Conservation (phyloP, 2,797 vertebrate species). For the Delichon dasypus region DNA sequence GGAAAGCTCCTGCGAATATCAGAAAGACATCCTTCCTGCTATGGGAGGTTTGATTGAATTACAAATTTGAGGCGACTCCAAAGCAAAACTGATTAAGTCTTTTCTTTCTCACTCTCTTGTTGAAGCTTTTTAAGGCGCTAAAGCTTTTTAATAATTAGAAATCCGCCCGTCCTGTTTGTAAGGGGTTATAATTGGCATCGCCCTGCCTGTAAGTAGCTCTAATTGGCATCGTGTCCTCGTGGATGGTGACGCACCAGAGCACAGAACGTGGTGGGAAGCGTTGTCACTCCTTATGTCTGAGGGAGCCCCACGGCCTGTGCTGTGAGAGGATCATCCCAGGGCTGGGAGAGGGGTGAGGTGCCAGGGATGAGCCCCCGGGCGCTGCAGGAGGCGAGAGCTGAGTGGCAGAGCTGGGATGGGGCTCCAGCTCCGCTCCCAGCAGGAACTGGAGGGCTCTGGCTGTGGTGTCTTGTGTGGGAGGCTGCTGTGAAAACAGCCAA, state of each 20-base stretch:
- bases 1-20: constrained; percentile 62
- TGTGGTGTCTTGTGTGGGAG: fast-evolving
- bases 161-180: neutral
- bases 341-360: neutral
- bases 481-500: neutral
- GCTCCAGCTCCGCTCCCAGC: fast-evolving
- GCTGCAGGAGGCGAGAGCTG: neutral
- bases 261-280: fast-evolving
- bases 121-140: constrained; percentile 3
- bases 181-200: neutral
- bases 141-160: constrained; percentile 48
- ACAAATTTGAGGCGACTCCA: constrained; percentile 63
- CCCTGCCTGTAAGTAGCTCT: neutral
- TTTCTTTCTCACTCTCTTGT: constrained; percentile 33
- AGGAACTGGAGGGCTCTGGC: neutral
- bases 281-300: neutral
- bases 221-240: neutral
- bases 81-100: constrained; percentile 65
- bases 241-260: neutral
- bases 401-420: no score
- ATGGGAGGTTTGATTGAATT: constrained; percentile 63
- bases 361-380: neutral
- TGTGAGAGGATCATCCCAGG: neutral
- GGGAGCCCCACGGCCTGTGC: fast-evolving
- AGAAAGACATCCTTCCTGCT: constrained; percentile 48